These are phyloP conservation scores for Craniophora ligustri DNA, from an alignment of 2,888 invertebrate genomes.

Conservation along the genomic window DNA sequence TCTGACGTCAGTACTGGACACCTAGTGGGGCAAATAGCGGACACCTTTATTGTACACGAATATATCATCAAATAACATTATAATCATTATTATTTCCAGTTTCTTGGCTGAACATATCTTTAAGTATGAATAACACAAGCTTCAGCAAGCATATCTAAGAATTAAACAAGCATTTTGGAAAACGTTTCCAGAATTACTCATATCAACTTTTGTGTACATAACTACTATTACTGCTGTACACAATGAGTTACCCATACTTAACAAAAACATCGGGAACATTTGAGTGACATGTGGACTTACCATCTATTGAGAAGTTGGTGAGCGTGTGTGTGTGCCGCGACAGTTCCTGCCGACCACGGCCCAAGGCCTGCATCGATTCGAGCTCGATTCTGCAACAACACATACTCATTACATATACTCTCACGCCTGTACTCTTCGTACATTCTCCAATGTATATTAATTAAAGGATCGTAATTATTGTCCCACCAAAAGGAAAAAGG, in stretches of 20 bases:
- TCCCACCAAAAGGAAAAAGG: too few species aligned
- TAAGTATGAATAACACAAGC: constrained; percentile 19
- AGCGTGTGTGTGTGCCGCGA: constrained; percentile 78
- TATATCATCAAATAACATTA: constrained; percentile 37
- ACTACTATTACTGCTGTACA: neutral
- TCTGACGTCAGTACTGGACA: constrained; percentile 88
- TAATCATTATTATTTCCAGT: constrained; percentile 20
- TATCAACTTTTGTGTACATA: too few species aligned
- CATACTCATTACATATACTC: neutral
- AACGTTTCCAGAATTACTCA: too few species aligned
- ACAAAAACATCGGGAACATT: neutral
- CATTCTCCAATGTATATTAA: too few species aligned
- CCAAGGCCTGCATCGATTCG: constrained; percentile 92
- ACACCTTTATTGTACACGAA: constrained; percentile 72
- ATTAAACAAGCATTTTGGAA: neutral
- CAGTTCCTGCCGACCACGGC: constrained; percentile 85
- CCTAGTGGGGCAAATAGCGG: constrained; percentile 86
- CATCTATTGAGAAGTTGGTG: constrained; percentile 83
- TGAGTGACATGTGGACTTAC: constrained; percentile 59
- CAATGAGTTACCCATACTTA: constrained; percentile 21
- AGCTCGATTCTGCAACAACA: constrained; percentile 90
- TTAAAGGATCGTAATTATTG: too few species aligned
- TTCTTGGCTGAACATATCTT: neutral
- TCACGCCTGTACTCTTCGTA: too few species aligned
- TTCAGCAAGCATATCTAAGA: neutral